phyloP scores from a whole-genome alignment of 2,113 vertebrate genomes.

The Naja naja region DNA sequence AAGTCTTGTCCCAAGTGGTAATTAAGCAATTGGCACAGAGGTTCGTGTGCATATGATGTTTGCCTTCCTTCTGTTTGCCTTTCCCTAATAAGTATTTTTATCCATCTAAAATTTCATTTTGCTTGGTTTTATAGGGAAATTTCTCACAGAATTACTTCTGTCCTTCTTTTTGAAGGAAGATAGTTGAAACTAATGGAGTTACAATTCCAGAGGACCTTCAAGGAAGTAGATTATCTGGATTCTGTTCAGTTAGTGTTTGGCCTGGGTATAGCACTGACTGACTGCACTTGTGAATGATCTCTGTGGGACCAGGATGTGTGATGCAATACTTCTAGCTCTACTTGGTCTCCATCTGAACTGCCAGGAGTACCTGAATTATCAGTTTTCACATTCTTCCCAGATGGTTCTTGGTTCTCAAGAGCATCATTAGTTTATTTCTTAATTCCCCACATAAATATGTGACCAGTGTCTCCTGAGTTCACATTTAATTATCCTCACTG shows the following conservation, averaged over 20 bases:
- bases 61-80: neutral
- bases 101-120: neutral
- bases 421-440: neutral
- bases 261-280: neutral
- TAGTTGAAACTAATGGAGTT: neutral
- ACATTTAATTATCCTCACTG: neutral
- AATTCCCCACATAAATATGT: neutral
- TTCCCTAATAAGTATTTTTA: neutral
- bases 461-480: neutral
- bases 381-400: neutral
- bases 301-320: neutral
- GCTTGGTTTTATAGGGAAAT: neutral
- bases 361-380: neutral
- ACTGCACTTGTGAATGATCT: neutral
- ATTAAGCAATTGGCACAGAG: neutral
- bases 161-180: neutral
- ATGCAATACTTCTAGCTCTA: neutral
- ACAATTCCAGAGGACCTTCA: neutral
- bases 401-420: neutral
- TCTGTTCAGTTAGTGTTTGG: neutral
- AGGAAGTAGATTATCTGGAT: neutral
- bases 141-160: neutral
- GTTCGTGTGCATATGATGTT: neutral
- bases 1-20: neutral
- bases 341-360: neutral